Evolutionary conservation across 2,888 invertebrate species (phyloP), one percentile per base, ranked within the genome.

Genomic region (Mactromeris polynyma): DNA sequence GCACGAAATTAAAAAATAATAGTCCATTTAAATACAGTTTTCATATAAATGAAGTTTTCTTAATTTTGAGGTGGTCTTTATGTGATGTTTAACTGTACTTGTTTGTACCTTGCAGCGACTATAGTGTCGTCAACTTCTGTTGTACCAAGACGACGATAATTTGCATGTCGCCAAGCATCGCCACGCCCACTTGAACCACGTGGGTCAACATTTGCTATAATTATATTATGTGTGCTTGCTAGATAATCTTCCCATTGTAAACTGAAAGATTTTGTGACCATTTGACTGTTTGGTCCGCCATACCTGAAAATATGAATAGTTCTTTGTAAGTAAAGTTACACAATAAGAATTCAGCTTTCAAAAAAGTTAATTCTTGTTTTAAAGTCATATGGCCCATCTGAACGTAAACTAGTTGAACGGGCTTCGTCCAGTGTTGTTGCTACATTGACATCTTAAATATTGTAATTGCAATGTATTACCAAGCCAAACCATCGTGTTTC

Each of bases 81-180:
- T 17, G 6, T 46, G 46, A 46, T 2, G 11, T 46, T 9, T 11
- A 7, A 40, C 40, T 40, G 40, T 11, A 46, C 17, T 4, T 46
- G 17, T 46, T 1, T 17, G 2, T 90, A 96, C 97, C 95, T 94
- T 36, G 96, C 95, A 69, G 99, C 99, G 97, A 98, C 98, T 51
- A 99, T 97, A 96, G 99, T 99, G 97, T 99, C 99, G 19, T 98
- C 98, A n/a, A 99, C 98, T 97, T 99, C 99, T 0, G 98, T 98
- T 0, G 98, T 98, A 0, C 99, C 99, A 21, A 99, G 97, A 84
- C 98, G 97, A 93, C 98, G 98, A 96, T 99, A 99, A 89, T 99
- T 97, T 90, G 98, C 98, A 96, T 98, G 98, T 90, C 98, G 97
- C 87, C 98, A 97, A 82, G 98, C 98, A 93, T 98, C 98, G 0